Evolutionary conservation across 2,113 vertebrate species (phyloP).

Genomic region (Pterocles gutturalis): DNA sequence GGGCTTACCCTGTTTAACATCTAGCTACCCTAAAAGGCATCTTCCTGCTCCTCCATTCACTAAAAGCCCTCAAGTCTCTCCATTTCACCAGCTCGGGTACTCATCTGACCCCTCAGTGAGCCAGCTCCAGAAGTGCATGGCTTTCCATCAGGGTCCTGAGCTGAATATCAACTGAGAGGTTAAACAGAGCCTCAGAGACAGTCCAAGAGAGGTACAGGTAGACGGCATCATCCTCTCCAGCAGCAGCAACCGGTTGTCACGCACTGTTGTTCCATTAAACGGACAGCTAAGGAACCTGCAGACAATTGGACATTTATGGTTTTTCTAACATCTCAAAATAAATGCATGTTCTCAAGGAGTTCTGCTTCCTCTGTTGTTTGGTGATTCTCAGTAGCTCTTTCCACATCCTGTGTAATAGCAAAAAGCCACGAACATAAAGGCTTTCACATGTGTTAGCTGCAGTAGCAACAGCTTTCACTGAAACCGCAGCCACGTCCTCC

Average conservation of each 20-base stretch:
- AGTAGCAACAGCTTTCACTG: not conserved
- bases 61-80: not conserved
- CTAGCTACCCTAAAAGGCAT: not conserved
- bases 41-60: not conserved
- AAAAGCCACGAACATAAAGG: not conserved
- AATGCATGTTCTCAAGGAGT: accelerated
- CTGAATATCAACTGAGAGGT: not conserved
- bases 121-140: not conserved
- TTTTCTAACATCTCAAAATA: not conserved
- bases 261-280: not conserved
- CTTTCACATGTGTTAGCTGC: not conserved
- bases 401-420: not conserved
- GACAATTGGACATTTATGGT: not conserved
- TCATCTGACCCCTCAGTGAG: not conserved
- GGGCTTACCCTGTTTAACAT: not conserved
- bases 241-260: not conserved
- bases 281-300: not conserved
- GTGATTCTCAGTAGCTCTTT: not conserved
- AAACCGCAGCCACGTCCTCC: not conserved
- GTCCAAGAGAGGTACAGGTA: not conserved
- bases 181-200: not conserved
- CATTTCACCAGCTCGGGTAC: not conserved
- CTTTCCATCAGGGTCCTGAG: not conserved
- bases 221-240: not conserved
- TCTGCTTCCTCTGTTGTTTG: not conserved